Conservation (phyloP, 30 jellyfish, hydroid and myxozoan species). For the Aurelia aurita complex sp. Pacific region DNA sequence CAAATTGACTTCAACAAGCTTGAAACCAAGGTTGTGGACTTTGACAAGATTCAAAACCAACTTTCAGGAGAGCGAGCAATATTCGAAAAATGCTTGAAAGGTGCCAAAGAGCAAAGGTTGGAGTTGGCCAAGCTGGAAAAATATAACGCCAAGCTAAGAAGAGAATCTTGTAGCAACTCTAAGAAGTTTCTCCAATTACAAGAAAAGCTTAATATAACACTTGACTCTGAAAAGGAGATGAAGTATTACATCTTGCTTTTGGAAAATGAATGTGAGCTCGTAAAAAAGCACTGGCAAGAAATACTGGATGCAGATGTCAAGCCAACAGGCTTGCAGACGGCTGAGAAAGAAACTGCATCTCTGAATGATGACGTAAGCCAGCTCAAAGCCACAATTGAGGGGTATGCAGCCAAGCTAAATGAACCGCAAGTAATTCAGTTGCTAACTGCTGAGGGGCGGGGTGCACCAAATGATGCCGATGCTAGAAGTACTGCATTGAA, state of each 20-base stretch:
- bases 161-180: not conserved
- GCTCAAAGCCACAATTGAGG: not conserved
- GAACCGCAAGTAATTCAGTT: not conserved
- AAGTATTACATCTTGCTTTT: not conserved
- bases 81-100: not conserved
- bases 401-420: not conserved
- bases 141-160: not conserved
- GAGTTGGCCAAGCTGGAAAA: conserved; percentile 15
- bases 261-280: not conserved
- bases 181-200: not conserved
- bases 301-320: too few species aligned
- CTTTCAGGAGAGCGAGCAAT: not conserved
- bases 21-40: conserved; percentile 2
- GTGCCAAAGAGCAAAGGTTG: conserved; percentile 21
- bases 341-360: not conserved
- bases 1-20: not conserved
- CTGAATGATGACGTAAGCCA: not conserved
- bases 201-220: not conserved
- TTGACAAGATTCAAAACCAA: not conserved
- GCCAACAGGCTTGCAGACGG: not conserved
- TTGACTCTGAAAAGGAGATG: not conserved
- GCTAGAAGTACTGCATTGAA: not conserved
- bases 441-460: not conserved
- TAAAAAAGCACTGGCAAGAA: too few species aligned
- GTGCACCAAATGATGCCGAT: too few species aligned